phyloP scores from a whole-genome alignment of 2,797 vertebrate species.

The Acanthornis magna region DNA sequence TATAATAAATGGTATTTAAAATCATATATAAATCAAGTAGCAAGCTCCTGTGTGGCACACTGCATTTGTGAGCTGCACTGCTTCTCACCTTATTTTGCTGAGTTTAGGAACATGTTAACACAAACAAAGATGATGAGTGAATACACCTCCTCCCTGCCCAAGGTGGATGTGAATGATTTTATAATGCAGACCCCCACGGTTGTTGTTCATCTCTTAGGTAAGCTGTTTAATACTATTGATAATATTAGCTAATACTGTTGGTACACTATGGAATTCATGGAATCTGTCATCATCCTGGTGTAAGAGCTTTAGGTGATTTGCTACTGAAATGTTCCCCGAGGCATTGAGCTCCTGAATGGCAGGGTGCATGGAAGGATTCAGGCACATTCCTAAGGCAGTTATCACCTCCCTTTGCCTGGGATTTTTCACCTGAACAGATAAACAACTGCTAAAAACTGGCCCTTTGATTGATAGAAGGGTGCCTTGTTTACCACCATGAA shows the following conservation, averaged over 20 bases:
- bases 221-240: neutral
- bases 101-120: neutral
- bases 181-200: neutral
- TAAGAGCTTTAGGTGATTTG: neutral
- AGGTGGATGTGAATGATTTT: neutral
- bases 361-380: neutral
- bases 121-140: rapidly evolving
- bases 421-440: neutral
- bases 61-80: neutral
- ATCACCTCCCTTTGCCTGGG: neutral
- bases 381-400: neutral
- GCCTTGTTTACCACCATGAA: neutral
- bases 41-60: neutral
- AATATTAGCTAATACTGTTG: neutral
- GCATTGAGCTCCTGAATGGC: neutral
- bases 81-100: neutral
- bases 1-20: neutral
- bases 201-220: neutral
- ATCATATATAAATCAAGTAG: neutral
- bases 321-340: neutral
- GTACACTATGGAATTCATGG: rapidly evolving
- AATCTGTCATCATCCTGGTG: neutral
- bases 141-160: neutral
- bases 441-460: neutral
- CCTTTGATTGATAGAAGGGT: neutral